These are phyloP conservation scores for Hypolimnas misippus DNA, from an alignment of 2,888 invertebrate species.

Conservation along the genomic window DNA sequence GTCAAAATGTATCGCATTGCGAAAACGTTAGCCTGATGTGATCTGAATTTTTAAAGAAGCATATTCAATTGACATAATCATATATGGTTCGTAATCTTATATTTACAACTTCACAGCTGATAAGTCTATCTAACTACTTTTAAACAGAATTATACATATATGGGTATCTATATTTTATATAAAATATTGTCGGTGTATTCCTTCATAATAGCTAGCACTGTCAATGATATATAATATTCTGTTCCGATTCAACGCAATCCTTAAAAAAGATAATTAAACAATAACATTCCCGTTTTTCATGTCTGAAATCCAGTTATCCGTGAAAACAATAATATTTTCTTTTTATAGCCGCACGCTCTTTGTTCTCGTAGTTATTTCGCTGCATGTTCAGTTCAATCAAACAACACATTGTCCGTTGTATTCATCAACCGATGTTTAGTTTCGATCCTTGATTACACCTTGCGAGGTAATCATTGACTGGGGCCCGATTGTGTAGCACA, in stretches of 20 bases:
- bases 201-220: no score
- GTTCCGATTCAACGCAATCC: not conserved
- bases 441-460: constrained; percentile 38
- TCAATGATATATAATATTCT: no score
- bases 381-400: constrained; percentile 22
- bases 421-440: constrained; percentile 30
- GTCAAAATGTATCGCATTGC: no score
- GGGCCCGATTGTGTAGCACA: constrained; percentile 33
- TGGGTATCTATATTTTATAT: no score
- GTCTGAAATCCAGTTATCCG: not conserved
- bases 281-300: not conserved
- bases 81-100: no score
- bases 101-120: no score
- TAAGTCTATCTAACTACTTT: no score
- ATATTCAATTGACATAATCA: no score
- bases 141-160: no score
- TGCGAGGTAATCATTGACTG: constrained; percentile 42
- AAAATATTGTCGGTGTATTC: no score
- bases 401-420: constrained; percentile 13
- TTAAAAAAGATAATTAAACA: not conserved
- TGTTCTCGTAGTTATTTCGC: not conserved
- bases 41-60: no score
- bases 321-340: constrained; percentile 7
- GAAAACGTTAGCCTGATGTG: no score
- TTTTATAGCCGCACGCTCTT: not conserved